Base-by-base conservation (phyloP, 2,113 vertebrate species). In the Patagioenas fasciata region DNA sequence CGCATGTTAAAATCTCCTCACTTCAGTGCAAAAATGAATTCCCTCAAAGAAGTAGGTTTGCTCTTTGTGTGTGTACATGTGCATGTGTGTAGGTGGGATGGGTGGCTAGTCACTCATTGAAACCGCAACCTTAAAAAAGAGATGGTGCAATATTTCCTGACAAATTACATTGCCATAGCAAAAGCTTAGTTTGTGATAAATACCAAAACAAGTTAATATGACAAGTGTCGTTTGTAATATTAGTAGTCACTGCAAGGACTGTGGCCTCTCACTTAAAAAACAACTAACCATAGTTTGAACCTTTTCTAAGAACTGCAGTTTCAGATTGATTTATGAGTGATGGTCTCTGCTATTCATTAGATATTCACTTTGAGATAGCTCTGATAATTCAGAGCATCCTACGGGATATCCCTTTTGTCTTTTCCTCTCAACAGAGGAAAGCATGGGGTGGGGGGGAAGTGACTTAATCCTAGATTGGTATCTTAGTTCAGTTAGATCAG, bases 1-100 rank as follows among this genome's bases (percentile, higher is more conserved):
- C 98, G 99, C 74, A 99, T 99, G 99, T 98, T 99, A 82, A 99
- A 99, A 95, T 99, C 99, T 4, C 99, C 99, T 34, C 99, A 99
- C 94, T 99, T 99, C 96, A 99, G 99, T 88, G 99, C 99, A 94
- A 99, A 99, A 95, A 99, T 99, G 99, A 99, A 99, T 92, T 99
- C 99, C 40, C 99, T 99, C 89, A 99, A 99, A 98, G 99, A 99
- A 97, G 99, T 99, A 97, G 93, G 98, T 91, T 94, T 69, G 60
- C 61, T 72, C 17, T 48, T 20, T 24, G 34, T 21, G 13, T 29
- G 8, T 6, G 16, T 11, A 4, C 2, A 0, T 23, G 19, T 18
- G 47, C 26, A 1, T 24, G 48, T 36, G 47, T 29, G 78, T 60
- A 15, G 25, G 21, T 73, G 53, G 44, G 73, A 5, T 44, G 64